Evolutionary conservation across 92 coral and sea anemone genomes (phyloP).

Genomic region (Porites rus): DNA sequence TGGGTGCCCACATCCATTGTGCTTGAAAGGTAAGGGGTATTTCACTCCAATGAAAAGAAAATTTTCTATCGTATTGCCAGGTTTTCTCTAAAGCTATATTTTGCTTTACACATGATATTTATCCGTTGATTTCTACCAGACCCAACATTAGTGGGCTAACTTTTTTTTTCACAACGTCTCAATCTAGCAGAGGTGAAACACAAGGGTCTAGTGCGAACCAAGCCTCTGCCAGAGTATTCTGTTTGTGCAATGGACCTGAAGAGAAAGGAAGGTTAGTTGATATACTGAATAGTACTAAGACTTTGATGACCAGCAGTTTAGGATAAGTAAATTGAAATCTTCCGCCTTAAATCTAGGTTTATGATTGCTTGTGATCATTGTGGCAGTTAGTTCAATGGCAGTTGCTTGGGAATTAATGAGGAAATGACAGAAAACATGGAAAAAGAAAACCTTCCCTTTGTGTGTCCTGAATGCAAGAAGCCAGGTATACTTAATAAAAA

Average conservation of each 20-base stretch:
- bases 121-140: no score
- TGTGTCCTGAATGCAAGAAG: constrained; percentile 45
- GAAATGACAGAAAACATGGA: constrained; percentile 42
- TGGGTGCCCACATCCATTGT: constrained; percentile 56
- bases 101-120: no score
- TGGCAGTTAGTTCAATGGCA: constrained; percentile 51
- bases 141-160: no score
- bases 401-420: constrained; percentile 41
- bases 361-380: constrained; percentile 56
- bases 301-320: neutral
- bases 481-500: constrained; percentile 23
- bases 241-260: constrained; percentile 39
- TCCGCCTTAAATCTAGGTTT: constrained; percentile 15
- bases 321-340: neutral
- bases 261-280: constrained; percentile 53
- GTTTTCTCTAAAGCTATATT: neutral
- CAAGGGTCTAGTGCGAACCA: neutral
- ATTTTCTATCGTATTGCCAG: neutral
- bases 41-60: neutral
- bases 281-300: neutral
- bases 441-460: constrained; percentile 27
- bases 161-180: constrained; percentile 3
- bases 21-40: constrained; percentile 23
- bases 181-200: neutral
- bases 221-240: constrained; percentile 9